These are phyloP conservation scores for Meghimatium bilineatum DNA, from an alignment of 2,888 invertebrate genomes.

Conservation along the genomic window DNA sequence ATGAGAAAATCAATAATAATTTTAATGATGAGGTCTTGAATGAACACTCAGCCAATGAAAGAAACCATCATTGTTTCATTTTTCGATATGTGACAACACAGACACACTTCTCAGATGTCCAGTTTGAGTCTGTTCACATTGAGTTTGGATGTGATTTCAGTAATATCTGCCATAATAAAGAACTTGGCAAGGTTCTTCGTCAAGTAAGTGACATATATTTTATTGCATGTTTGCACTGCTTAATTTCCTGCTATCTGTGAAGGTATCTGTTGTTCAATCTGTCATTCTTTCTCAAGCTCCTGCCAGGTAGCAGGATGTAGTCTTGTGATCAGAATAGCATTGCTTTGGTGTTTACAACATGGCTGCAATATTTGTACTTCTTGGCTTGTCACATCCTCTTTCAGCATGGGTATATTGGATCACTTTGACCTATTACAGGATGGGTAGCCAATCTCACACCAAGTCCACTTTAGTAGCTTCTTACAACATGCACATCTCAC, in stretches of 20 bases:
- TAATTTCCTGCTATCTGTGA: neutral
- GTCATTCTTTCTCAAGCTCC: too few species aligned
- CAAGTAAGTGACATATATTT: constrained; percentile 36
- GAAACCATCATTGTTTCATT: constrained; percentile 34
- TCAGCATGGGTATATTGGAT: too few species aligned
- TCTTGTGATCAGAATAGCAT: too few species aligned
- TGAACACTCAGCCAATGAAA: neutral
- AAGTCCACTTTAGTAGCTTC: too few species aligned
- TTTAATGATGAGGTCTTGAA: neutral
- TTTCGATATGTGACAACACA: constrained; percentile 37
- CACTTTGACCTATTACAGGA: too few species aligned
- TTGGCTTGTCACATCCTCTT: too few species aligned
- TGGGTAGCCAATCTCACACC: too few species aligned
- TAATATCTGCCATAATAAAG: constrained; percentile 43
- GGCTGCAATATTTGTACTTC: too few species aligned
- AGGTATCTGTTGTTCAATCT: too few species aligned
- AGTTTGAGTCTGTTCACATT: constrained; percentile 35
- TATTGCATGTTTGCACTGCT: neutral
- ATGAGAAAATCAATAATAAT: neutral
- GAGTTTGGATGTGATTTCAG: constrained; percentile 49
- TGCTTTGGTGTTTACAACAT: too few species aligned
- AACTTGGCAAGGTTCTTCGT: constrained; percentile 29
- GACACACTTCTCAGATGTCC: constrained; percentile 21
- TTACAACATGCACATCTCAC: too few species aligned
- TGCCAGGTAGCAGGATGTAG: too few species aligned